phyloP scores from a whole-genome alignment of 2,888 invertebrate species.

The Mylabris sibirica region DNA sequence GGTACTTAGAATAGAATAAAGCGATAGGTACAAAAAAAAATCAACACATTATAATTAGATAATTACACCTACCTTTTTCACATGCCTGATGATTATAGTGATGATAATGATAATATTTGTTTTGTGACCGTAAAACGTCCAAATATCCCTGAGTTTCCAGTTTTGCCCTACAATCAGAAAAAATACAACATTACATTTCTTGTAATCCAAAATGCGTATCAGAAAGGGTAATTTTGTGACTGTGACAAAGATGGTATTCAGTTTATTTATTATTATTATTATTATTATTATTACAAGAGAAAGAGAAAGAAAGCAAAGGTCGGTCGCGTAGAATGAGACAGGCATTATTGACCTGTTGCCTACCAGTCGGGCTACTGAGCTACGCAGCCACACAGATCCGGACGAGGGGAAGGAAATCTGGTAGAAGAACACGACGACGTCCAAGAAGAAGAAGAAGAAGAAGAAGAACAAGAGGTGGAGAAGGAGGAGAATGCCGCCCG shows the following conservation, averaged over 20 bases:
- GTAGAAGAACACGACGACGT: constrained; percentile 43
- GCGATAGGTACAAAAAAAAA: not conserved
- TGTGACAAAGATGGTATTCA: constrained; percentile 19
- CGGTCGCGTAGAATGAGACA: constrained; percentile 59
- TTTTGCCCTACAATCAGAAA: constrained; percentile 41
- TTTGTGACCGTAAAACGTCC: constrained; percentile 37
- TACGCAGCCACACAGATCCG: constrained; percentile 61
- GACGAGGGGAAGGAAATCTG: constrained; percentile 41
- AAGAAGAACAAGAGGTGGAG: constrained; percentile 58
- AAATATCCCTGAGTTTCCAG: constrained; percentile 38
- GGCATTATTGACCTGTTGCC: constrained; percentile 68
- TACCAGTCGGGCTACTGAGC: constrained; percentile 68
- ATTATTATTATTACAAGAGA: constrained; percentile 43
- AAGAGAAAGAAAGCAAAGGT: constrained; percentile 56
- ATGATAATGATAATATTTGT: constrained; percentile 34
- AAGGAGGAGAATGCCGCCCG: constrained; percentile 64
- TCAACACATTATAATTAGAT: not conserved
- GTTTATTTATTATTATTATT: not conserved
- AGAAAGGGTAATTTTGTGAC: constrained; percentile 2
- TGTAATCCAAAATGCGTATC: not conserved
- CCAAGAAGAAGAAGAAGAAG: constrained; percentile 36
- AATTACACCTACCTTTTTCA: constrained; percentile 46
- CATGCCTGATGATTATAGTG: constrained; percentile 42
- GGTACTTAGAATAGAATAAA: not conserved
- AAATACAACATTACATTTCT: constrained; percentile 10